Evolutionary conservation across 2,797 vertebrate species (phyloP).

Genomic region (Sebastes minor): DNA sequence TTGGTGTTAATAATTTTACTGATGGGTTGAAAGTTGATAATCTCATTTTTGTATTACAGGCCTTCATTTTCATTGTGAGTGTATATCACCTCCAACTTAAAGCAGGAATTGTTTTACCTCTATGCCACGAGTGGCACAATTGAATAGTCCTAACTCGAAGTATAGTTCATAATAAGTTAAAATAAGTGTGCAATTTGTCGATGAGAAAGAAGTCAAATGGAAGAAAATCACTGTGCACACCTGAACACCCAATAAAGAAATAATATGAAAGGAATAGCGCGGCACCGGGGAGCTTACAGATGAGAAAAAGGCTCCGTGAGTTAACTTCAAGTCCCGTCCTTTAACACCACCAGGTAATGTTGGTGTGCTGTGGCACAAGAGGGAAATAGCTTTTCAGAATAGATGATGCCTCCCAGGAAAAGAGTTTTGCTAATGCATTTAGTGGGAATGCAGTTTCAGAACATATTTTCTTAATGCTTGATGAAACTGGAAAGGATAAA

Average conservation of each 20-base stretch:
- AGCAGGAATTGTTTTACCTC: background rate
- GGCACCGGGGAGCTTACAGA: background rate
- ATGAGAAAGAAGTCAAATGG: background rate
- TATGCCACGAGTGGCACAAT: background rate
- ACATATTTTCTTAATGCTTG: constrained; percentile 12
- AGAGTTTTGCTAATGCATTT: constrained; percentile 10
- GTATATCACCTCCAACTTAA: background rate
- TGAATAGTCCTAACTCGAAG: background rate
- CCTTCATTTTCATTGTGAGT: background rate
- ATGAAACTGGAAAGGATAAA: background rate
- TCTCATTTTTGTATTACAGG: background rate
- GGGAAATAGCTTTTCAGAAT: constrained; percentile 21
- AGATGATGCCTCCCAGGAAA: constrained; percentile 8
- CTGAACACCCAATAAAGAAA: background rate
- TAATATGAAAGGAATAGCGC: background rate
- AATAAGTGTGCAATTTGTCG: background rate
- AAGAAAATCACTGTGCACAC: background rate
- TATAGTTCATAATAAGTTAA: background rate
- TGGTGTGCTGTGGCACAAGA: constrained; percentile 5
- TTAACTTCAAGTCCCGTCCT: background rate
- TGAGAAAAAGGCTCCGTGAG: background rate
- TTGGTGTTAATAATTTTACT: background rate
- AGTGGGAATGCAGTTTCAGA: background rate
- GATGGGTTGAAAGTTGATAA: background rate
- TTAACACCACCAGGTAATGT: constrained; percentile 7